Percentiles rank a stretch among this genome's conserved stretches.
These are phyloP conservation scores for Lampropteryx suffumata DNA, from an alignment of 2,888 invertebrate genomes.

Conservation along the genomic window DNA sequence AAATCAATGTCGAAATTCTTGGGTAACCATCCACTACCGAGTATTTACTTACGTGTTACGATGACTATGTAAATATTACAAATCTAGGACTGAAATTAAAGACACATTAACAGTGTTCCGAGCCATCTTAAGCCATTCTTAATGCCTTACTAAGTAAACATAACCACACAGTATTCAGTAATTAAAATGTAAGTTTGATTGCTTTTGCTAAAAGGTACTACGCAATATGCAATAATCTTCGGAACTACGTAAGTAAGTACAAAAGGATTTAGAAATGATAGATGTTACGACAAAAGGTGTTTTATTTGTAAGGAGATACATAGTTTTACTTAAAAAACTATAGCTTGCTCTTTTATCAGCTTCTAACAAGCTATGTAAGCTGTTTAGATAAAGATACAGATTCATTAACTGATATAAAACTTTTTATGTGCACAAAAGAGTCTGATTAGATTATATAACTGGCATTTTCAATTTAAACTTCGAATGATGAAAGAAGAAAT, in stretches of 20 bases:
- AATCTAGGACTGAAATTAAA: conserved; percentile 27
- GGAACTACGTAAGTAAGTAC: no score
- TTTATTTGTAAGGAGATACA: no score
- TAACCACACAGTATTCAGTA: background rate
- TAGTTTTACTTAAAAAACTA: conserved; percentile 10
- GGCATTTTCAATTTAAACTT: background rate
- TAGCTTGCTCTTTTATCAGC: conserved; percentile 6
- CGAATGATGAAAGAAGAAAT: background rate
- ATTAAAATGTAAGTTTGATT: conserved; percentile 13
- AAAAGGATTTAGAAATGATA: no score
- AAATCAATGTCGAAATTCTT: conserved; percentile 37
- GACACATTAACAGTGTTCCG: conserved; percentile 16
- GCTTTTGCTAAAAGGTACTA: conserved; percentile 1
- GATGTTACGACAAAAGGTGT: no score
- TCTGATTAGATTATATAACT: conserved; percentile 28
- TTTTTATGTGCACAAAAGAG: conserved; percentile 35
- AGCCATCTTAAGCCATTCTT: background rate
- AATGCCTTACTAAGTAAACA: background rate
- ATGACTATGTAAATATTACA: conserved; percentile 28
- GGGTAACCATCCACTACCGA: conserved; percentile 22
- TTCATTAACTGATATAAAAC: conserved; percentile 44
- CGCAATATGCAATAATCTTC: background rate
- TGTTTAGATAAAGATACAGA: conserved; percentile 32
- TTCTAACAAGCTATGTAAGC: conserved; percentile 13
- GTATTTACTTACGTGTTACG: conserved; percentile 19